Percentiles rank a stretch among this genome's conserved stretches.
Evolutionary conservation across 2,797 vertebrate species (phyloP).

Genomic region (Chiropotes sagulatus): DNA sequence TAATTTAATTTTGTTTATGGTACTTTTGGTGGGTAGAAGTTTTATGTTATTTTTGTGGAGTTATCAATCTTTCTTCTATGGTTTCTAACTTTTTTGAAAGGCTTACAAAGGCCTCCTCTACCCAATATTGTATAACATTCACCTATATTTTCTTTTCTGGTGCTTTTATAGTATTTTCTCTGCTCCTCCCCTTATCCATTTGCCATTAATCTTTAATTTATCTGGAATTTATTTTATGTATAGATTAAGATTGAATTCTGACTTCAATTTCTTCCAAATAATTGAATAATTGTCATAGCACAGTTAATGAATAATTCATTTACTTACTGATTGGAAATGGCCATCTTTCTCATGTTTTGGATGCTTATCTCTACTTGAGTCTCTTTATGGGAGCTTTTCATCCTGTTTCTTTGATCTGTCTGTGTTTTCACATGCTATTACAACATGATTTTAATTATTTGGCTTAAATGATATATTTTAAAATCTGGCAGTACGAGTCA

Average conservation of each 20-base stretch:
- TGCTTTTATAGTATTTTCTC: background rate
- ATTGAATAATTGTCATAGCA: slow-evolving; percentile 56
- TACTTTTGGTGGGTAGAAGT: background rate
- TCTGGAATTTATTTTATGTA: slow-evolving; percentile 39
- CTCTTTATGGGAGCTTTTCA: slow-evolving; percentile 36
- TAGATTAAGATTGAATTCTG: slow-evolving; percentile 39
- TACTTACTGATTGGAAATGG: slow-evolving; percentile 11
- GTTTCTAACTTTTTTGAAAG: slow-evolving; percentile 7
- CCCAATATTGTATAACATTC: background rate
- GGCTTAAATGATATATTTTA: slow-evolving; percentile 56
- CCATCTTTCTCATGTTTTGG: slow-evolving; percentile 45
- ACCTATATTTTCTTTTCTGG: background rate
- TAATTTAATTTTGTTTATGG: background rate
- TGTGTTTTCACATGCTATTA: slow-evolving; percentile 18
- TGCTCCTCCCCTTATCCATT: background rate
- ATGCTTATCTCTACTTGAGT: slow-evolving; percentile 50
- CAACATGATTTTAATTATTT: slow-evolving; percentile 55
- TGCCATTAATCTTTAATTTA: slow-evolving; percentile 26
- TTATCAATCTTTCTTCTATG: background rate
- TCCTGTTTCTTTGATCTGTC: slow-evolving; percentile 23
- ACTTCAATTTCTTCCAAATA: slow-evolving; percentile 47
- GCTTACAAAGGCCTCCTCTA: background rate
- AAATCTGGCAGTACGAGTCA: background rate
- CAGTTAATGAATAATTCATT: slow-evolving; percentile 67
- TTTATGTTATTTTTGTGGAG: background rate